Base-by-base conservation (phyloP, 2,888 invertebrate genomes). In the Leptarthrus brevirostris region DNA sequence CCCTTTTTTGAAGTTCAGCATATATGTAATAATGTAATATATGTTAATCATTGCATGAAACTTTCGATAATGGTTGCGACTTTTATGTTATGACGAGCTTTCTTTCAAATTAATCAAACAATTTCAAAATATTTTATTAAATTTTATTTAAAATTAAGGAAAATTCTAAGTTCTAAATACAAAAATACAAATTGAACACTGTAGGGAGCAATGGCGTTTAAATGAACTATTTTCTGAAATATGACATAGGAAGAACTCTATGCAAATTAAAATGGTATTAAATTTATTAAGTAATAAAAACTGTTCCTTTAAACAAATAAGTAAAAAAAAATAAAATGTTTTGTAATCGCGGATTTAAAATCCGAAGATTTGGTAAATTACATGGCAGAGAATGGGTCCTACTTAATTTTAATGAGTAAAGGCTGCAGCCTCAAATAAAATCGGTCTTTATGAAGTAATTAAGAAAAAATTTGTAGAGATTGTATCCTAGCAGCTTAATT, bases 221-320 rank as follows among this genome's bases (percentile, higher is more conserved):
- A 16, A 8, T 34, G 14, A 34, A 34, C 20, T 58, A 30, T 26
- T 24, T 24, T 44, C 26, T 66, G 22, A 66, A 26, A 66, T 34
- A 26, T 18, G 34, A 61, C 22, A 18, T 18, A 20, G 3, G n/a
- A 12, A 4, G 49, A 12, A 26, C 16, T 47, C 47, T 66, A 49
- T 66, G 47, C 47, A 44, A 49, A 40, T 22, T 22, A 49, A 64
- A 66, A 66, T 26, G 44, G 14, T 18, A 20, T 66, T 66, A 66
- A 44, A 24, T 44, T 66, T 66, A 66, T 66, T 66, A 66, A 66
- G 66, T 66, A 66, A 66, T 47, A 66, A 66, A 66, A 66, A 66
- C 34, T 24, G 44, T 44, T 49, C 47, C 66, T 24, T 47, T 26
- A 66, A 36, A 16, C 24, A 66, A 47, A 10, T 4, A 49, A 61